Percentiles rank a stretch among this genome's conserved stretches.
phyloP scores from a whole-genome alignment of 2,797 vertebrate genomes.

The Phoxinus dragarum region DNA sequence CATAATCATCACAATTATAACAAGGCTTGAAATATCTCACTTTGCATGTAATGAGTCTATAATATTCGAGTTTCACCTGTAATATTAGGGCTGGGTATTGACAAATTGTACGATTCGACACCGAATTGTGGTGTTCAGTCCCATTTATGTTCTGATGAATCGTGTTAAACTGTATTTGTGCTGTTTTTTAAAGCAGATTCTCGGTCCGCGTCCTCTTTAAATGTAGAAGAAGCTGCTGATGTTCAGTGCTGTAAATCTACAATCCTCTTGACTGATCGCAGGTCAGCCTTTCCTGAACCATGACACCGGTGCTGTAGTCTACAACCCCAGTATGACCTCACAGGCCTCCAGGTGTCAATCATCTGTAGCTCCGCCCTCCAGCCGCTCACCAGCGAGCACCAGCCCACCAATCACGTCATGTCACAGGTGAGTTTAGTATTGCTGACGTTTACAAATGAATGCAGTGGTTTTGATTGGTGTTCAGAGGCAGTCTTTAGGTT shows the following conservation, averaged over 20 bases:
- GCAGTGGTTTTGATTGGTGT: not conserved
- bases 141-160: too few relatives aligned
- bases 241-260: not conserved
- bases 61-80: too few relatives aligned
- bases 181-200: too few relatives aligned
- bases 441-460: not conserved
- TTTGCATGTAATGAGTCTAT: too few relatives aligned
- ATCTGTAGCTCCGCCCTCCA: conserved; percentile 77
- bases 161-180: too few relatives aligned
- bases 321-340: conserved; percentile 83
- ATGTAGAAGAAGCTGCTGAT: not conserved
- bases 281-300: conserved; percentile 89
- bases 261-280: conserved; percentile 55
- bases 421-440: conserved; percentile 79
- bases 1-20: too few relatives aligned
- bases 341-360: conserved; percentile 81
- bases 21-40: too few relatives aligned
- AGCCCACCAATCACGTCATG: conserved; percentile 80
- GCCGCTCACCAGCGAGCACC: conserved; percentile 79
- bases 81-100: too few relatives aligned
- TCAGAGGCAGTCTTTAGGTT: not conserved
- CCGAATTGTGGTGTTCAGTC: too few relatives aligned
- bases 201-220: too few relatives aligned
- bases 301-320: conserved; percentile 85
- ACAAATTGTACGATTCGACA: too few relatives aligned